phyloP scores from a whole-genome alignment of 2,797 vertebrate species.

The Poecilia velifera region DNA sequence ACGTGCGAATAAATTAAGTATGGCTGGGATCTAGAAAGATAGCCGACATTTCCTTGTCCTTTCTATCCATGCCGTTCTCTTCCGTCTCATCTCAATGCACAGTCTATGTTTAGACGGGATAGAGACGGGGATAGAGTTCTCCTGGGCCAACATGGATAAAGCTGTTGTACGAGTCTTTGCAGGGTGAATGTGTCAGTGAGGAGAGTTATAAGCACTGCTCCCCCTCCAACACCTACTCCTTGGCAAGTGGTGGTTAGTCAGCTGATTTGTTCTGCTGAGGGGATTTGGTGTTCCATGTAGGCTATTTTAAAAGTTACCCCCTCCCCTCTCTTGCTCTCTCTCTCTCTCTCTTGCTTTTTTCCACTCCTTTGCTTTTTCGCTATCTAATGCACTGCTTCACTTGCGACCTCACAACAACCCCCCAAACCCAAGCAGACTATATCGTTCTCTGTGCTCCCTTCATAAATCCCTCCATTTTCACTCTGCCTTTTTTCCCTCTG shows the following conservation, averaged over 20 bases:
- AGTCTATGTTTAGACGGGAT: constrained; percentile 76
- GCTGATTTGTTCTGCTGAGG: constrained; percentile 80
- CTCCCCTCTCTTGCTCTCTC: constrained; percentile 1
- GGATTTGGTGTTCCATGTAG: constrained; percentile 82
- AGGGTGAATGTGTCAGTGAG: constrained; percentile 63
- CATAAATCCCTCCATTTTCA: constrained; percentile 44
- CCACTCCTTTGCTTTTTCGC: constrained; percentile 41
- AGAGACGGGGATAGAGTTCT: constrained; percentile 45
- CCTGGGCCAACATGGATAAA: constrained; percentile 57
- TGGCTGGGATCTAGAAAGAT: constrained; percentile 1
- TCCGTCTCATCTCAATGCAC: constrained; percentile 44
- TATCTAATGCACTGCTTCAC: constrained; percentile 43
- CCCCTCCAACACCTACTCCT: constrained; percentile 54
- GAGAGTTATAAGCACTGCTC: constrained; percentile 64
- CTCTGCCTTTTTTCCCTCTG: constrained; percentile 35
- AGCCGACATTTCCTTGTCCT: constrained; percentile 20
- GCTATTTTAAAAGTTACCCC: constrained; percentile 82
- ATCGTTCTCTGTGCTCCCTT: constrained; percentile 37
- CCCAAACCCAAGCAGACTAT: constrained; percentile 51
- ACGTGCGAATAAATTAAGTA: constrained; percentile 3
- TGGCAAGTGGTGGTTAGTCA: constrained; percentile 79
- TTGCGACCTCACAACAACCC: constrained; percentile 37
- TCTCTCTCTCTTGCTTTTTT: constrained; percentile 40
- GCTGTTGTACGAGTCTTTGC: constrained; percentile 54
- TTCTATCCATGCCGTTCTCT: constrained; percentile 23